These are phyloP conservation scores for Micromesistius poutassou DNA, from an alignment of 2,797 vertebrate genomes.

Conservation along the genomic window DNA sequence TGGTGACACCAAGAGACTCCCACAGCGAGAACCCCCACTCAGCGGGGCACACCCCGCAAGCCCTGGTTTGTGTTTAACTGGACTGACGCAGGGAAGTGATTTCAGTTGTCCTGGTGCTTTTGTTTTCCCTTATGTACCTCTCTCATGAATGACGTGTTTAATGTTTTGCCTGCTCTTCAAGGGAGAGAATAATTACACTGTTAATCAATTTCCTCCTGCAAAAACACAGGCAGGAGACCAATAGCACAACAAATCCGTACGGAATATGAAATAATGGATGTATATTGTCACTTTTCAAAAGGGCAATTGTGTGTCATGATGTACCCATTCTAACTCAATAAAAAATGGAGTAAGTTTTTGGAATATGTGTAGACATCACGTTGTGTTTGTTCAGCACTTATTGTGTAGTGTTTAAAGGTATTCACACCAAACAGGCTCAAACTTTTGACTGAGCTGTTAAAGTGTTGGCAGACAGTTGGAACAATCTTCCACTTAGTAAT, in stretches of 20 bases:
- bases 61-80: constrained; percentile 57
- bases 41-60: constrained; percentile 43
- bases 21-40: constrained; percentile 35
- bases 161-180: constrained; percentile 69
- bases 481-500: neutral
- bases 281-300: constrained; percentile 60
- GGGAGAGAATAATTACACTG: constrained; percentile 49
- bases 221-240: constrained; percentile 45
- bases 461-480: neutral
- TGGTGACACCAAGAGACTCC: constrained; percentile 32
- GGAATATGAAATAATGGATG: constrained; percentile 55
- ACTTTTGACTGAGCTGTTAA: constrained; percentile 51
- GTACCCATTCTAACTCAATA: constrained; percentile 57
- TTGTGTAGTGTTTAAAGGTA: constrained; percentile 26
- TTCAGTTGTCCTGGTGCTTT: constrained; percentile 69
- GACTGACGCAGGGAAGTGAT: constrained; percentile 29
- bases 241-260: constrained; percentile 67
- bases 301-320: constrained; percentile 66
- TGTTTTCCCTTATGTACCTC: constrained; percentile 37
- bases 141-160: constrained; percentile 59
- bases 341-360: constrained; percentile 65
- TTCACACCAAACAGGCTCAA: constrained; percentile 57
- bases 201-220: constrained; percentile 47
- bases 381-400: constrained; percentile 66
- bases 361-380: constrained; percentile 68